Evolutionary conservation across 2,797 vertebrate genomes (phyloP).

Genomic region (Acanthurus leucopareius): DNA sequence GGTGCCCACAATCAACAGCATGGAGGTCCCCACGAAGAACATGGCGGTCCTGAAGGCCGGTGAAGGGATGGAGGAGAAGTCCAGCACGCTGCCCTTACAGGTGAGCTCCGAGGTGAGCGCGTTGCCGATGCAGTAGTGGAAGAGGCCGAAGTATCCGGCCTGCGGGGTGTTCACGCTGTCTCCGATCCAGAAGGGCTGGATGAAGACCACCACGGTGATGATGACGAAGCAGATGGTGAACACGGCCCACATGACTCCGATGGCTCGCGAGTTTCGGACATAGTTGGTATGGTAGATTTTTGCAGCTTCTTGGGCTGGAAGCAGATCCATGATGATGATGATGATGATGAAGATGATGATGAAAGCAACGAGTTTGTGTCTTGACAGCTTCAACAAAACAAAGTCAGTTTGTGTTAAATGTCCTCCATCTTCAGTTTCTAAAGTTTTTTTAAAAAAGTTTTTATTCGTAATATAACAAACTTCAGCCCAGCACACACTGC

Average conservation of each 20-base stretch:
- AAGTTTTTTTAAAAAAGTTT: background rate
- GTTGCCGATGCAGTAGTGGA: conserved; percentile 97
- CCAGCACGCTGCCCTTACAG: conserved; percentile 93
- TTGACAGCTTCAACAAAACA: background rate
- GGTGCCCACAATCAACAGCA: conserved; percentile 94
- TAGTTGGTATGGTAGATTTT: conserved; percentile 99
- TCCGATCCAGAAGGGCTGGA: conserved; percentile 98
- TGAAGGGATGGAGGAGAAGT: conserved; percentile 94
- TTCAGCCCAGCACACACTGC: background rate
- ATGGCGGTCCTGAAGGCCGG: conserved; percentile 96
- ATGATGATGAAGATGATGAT: too few relatives aligned
- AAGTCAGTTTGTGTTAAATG: background rate
- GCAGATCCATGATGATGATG: conserved; percentile 83
- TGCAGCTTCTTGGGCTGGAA: conserved; percentile 95
- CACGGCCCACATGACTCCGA: conserved; percentile 96
- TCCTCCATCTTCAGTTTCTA: background rate
- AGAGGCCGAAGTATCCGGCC: conserved; percentile 97
- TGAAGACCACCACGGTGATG: conserved; percentile 94
- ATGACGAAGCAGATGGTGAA: conserved; percentile 96
- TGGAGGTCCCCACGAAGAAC: conserved; percentile 95
- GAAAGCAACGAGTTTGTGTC: background rate
- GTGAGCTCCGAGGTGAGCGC: conserved; percentile 94
- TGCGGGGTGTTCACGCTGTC: conserved; percentile 96
- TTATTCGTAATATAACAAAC: background rate
- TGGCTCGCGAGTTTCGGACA: conserved; percentile 93